phyloP scores from a whole-genome alignment of 2,888 invertebrate genomes.

The Rhogogaster chlorosoma region DNA sequence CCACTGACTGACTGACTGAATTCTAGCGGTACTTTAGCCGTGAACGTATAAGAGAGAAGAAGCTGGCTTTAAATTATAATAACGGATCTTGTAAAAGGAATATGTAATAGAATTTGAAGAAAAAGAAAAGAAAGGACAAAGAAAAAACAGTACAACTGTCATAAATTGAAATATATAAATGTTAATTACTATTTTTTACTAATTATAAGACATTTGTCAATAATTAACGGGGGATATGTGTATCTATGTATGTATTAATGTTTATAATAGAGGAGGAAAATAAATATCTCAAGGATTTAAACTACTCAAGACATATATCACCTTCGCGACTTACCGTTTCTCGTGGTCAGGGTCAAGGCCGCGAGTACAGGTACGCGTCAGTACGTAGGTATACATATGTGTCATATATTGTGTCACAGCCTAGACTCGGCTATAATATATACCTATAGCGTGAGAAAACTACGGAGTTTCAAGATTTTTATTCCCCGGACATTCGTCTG shows the following conservation, averaged over 20 bases:
- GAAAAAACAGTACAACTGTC: background rate
- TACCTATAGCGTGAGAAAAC: background rate
- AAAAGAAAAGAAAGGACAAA: background rate
- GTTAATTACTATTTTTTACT: background rate
- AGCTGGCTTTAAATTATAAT: slow-evolving; percentile 21
- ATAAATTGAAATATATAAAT: background rate
- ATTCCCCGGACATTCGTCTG: background rate
- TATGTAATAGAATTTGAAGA: background rate
- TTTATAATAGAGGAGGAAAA: background rate
- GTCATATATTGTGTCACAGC: slow-evolving; percentile 12
- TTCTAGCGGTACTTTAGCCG: slow-evolving; percentile 44
- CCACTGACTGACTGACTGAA: slow-evolving; percentile 49
- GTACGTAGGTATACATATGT: background rate
- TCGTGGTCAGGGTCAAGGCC: slow-evolving; percentile 44
- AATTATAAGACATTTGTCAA: background rate
- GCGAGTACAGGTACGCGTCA: background rate
- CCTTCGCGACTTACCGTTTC: slow-evolving; percentile 35
- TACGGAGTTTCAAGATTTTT: background rate
- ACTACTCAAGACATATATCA: background rate
- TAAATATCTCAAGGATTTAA: slow-evolving; percentile 1
- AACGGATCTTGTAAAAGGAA: slow-evolving; percentile 10
- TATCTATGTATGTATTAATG: no score
- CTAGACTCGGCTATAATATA: background rate
- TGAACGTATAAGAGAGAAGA: background rate
- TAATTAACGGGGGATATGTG: background rate